Evolutionary conservation across 1,140 invertebrate species (phyloP).

Genomic region (Araneus ventricosus): DNA sequence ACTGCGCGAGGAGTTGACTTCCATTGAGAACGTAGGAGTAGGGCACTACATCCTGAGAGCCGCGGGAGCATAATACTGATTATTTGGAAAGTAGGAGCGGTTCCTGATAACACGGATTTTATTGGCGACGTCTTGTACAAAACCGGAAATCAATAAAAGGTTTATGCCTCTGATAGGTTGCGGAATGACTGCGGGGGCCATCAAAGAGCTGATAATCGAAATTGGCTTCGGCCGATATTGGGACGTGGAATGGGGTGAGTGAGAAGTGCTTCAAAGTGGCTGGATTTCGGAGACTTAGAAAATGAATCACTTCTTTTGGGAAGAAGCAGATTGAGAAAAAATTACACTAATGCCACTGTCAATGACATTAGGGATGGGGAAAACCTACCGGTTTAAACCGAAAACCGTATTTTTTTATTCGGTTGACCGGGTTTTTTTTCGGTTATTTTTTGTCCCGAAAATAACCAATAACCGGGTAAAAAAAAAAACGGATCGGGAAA

Average conservation of each 20-base stretch:
- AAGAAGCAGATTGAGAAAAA: too few relatives aligned
- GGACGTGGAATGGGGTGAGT: background rate
- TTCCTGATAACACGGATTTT: slow-evolving; percentile 69
- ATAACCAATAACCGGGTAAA: too few relatives aligned
- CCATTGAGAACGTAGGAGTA: background rate
- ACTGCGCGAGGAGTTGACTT: background rate
- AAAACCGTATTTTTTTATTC: too few relatives aligned
- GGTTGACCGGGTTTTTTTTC: too few relatives aligned
- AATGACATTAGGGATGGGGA: too few relatives aligned
- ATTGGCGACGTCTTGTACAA: slow-evolving; percentile 67
- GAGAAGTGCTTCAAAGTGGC: background rate
- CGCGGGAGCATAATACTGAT: background rate
- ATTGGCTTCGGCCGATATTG: slow-evolving; percentile 4
- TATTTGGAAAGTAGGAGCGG: slow-evolving; percentile 61
- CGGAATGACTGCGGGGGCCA: slow-evolving; percentile 16
- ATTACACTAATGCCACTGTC: too few relatives aligned
- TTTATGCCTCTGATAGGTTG: slow-evolving; percentile 67
- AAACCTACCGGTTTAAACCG: too few relatives aligned
- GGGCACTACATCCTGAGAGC: background rate
- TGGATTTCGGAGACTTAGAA: too few relatives aligned
- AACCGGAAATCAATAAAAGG: slow-evolving; percentile 75
- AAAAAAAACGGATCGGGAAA: too few relatives aligned
- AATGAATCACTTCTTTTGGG: too few relatives aligned
- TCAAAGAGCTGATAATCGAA: slow-evolving; percentile 25
- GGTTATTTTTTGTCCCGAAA: too few relatives aligned